A percentile compares a stretch with the other conserved stretches of the same genome.
These are phyloP conservation scores for Myrmophylax atrothorax DNA, from an alignment of 2,113 vertebrate genomes.

Conservation along the genomic window DNA sequence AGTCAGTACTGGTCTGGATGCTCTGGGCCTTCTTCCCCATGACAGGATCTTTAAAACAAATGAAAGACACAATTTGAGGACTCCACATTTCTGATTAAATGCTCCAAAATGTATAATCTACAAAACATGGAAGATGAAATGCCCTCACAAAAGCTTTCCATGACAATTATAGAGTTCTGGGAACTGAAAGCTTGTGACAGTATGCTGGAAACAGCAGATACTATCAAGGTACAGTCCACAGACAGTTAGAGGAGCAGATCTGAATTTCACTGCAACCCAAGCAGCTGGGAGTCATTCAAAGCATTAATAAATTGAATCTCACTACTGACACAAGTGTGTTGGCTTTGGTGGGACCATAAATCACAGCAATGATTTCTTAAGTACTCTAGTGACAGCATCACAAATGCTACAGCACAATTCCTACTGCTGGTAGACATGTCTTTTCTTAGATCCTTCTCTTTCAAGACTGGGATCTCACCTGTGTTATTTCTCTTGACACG, in stretches of 20 bases:
- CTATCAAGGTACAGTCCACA: background rate
- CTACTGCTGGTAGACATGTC: background rate
- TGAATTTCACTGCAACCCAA: background rate
- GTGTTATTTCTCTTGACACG: background rate
- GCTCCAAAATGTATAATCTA: background rate
- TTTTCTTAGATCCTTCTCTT: background rate
- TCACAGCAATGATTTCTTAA: background rate
- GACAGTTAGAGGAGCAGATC: background rate
- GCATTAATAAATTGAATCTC: background rate
- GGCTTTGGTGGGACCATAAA: background rate
- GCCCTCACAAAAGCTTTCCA: background rate
- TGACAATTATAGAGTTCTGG: background rate
- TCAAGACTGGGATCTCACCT: background rate
- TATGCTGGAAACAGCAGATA: background rate
- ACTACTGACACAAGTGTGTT: background rate
- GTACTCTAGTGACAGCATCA: background rate
- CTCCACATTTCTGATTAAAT: background rate
- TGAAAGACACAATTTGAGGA: background rate
- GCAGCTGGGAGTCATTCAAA: background rate
- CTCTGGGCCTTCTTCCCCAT: background rate
- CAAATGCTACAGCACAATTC: background rate
- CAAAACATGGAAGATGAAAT: background rate
- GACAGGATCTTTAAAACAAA: background rate
- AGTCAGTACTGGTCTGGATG: background rate
- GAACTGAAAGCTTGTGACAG: background rate